Conservation (phyloP, 2,888 invertebrate species). For the Pomacea canaliculata region DNA sequence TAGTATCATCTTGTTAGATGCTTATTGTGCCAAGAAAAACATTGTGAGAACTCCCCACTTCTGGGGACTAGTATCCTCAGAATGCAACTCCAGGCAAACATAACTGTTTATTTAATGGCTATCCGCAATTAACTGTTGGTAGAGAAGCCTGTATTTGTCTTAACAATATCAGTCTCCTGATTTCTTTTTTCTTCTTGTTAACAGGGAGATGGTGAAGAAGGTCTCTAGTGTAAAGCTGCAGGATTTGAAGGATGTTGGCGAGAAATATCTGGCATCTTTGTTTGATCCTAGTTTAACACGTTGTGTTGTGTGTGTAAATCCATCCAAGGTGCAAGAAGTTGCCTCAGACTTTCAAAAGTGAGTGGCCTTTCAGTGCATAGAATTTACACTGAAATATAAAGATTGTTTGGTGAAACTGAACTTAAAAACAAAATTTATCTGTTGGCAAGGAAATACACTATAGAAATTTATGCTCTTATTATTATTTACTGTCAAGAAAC, state of each 20-base stretch:
- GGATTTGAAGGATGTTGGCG: slow-evolving; percentile 78
- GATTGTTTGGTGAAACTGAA: not conserved
- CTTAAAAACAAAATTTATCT: not conserved
- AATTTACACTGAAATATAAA: not conserved
- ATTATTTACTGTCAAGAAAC: too few relatives aligned
- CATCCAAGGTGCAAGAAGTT: slow-evolving; percentile 80
- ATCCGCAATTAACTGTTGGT: too few relatives aligned
- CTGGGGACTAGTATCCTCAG: too few relatives aligned
- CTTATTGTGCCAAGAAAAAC: too few relatives aligned
- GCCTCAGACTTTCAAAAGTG: slow-evolving; percentile 75
- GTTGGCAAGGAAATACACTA: not conserved
- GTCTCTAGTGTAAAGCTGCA: slow-evolving; percentile 78
- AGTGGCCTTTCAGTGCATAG: slow-evolving; percentile 44
- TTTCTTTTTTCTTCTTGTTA: too few relatives aligned
- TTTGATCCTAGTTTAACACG: slow-evolving; percentile 76
- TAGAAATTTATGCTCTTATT: too few relatives aligned
- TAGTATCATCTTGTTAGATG: too few relatives aligned
- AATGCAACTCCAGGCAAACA: too few relatives aligned
- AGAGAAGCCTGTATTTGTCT: too few relatives aligned
- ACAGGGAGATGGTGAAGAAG: slow-evolving; percentile 77
- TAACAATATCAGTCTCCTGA: too few relatives aligned
- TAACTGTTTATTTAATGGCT: too few relatives aligned
- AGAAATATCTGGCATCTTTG: slow-evolving; percentile 79
- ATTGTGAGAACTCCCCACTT: too few relatives aligned
- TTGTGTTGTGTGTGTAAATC: slow-evolving; percentile 83